Evolutionary conservation across 2,113 vertebrate species (phyloP).

Genomic region (Lichenostomus cassidix): DNA sequence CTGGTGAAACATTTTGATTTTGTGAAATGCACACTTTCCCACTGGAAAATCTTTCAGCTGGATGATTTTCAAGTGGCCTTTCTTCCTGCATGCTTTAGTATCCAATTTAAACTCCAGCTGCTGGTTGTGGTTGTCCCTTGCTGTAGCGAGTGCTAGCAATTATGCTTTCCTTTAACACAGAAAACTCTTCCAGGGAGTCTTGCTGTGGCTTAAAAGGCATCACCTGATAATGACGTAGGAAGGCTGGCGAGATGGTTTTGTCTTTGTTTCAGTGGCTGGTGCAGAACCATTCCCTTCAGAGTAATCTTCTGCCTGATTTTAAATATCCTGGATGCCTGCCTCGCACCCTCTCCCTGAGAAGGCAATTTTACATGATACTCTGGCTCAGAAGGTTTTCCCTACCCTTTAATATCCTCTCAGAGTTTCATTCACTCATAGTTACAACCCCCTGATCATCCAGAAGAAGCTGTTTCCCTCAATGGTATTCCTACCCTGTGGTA

Average conservation of each 20-base stretch:
- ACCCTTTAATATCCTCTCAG: not conserved
- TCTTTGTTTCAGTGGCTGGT: accelerated
- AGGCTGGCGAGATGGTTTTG: not conserved
- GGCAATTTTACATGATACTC: not conserved
- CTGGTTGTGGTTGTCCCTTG: not conserved
- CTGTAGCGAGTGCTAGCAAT: not conserved
- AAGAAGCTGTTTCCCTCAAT: not conserved
- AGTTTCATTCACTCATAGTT: not conserved
- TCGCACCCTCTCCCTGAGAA: not conserved
- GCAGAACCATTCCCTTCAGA: not conserved
- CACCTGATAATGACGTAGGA: not conserved
- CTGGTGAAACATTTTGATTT: not conserved
- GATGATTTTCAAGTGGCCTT: conserved; percentile 34
- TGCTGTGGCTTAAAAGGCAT: not conserved
- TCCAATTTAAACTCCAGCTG: conserved; percentile 50
- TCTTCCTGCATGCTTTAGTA: not conserved
- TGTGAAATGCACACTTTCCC: not conserved
- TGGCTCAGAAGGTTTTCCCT: not conserved
- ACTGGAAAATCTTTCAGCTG: conserved; percentile 29
- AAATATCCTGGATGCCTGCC: not conserved
- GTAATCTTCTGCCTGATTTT: not conserved
- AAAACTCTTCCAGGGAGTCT: not conserved
- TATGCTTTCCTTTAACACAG: not conserved
- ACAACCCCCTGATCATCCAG: not conserved
- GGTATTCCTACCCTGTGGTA: not conserved